phyloP scores from a whole-genome alignment of 2,797 vertebrate species.

The Sebastes itinus region DNA sequence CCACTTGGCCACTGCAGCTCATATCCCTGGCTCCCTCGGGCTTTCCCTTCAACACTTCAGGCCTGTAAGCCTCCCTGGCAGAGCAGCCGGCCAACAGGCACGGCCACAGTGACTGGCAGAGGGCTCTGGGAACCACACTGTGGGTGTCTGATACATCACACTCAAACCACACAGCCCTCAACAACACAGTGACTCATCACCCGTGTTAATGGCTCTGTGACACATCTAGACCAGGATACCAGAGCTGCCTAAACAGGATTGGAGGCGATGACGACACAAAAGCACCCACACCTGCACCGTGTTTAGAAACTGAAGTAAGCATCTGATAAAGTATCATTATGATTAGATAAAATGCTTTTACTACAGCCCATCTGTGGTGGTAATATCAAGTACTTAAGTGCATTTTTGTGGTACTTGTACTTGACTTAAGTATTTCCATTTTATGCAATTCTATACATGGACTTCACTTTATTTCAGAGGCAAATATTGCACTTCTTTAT shows the following conservation, averaged over 20 bases:
- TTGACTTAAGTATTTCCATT: background rate
- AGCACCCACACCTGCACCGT: slow-evolving; percentile 26
- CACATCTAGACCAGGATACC: slow-evolving; percentile 66
- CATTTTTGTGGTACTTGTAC: background rate
- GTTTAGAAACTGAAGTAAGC: slow-evolving; percentile 13
- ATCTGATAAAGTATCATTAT: slow-evolving; percentile 3
- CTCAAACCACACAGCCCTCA: slow-evolving; percentile 69
- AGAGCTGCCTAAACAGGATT: slow-evolving; percentile 61
- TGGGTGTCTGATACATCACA: slow-evolving; percentile 76
- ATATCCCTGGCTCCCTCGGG: slow-evolving; percentile 68
- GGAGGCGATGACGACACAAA: slow-evolving; percentile 33
- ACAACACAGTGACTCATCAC: slow-evolving; percentile 79
- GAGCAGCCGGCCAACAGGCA: slow-evolving; percentile 67
- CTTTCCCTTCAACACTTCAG: slow-evolving; percentile 79
- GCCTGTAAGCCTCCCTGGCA: slow-evolving; percentile 70
- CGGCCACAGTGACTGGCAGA: slow-evolving; percentile 77
- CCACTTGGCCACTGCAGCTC: slow-evolving; percentile 75
- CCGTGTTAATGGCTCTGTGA: slow-evolving; percentile 73
- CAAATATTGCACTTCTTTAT: background rate
- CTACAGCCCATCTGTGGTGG: background rate
- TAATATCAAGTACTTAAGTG: background rate
- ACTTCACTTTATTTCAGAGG: background rate
- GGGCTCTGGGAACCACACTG: slow-evolving; percentile 77
- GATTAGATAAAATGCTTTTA: background rate
- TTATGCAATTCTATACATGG: background rate